These are phyloP conservation scores for Osmerus eperlanus DNA, from an alignment of 2,113 vertebrate genomes.

Conservation along the genomic window DNA sequence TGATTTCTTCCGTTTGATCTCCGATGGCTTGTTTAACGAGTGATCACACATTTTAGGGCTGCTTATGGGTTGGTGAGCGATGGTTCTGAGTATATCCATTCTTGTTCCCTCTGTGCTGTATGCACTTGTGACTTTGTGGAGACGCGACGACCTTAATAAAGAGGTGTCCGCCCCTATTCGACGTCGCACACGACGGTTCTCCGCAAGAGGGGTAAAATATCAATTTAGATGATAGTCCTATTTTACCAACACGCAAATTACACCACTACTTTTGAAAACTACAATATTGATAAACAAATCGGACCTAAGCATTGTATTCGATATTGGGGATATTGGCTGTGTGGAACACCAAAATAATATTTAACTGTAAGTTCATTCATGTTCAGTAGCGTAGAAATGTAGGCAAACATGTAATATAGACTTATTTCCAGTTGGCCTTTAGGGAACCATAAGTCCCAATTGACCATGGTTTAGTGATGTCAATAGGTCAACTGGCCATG, in stretches of 20 bases:
- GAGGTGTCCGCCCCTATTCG: slow-evolving; percentile 9
- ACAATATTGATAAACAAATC: too few relatives aligned
- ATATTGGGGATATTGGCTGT: too few relatives aligned
- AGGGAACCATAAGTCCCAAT: too few relatives aligned
- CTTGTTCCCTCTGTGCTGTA: background rate
- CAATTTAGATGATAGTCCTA: background rate
- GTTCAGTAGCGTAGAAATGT: too few relatives aligned
- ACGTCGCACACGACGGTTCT: slow-evolving; percentile 1
- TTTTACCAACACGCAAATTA: background rate
- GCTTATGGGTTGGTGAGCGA: slow-evolving; percentile 71
- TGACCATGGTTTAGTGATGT: too few relatives aligned
- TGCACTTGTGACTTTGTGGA: too few relatives aligned
- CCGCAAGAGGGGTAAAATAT: background rate
- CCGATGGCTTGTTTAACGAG: slow-evolving; percentile 58
- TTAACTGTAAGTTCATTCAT: too few relatives aligned
- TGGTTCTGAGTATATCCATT: slow-evolving; percentile 80
- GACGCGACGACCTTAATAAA: slow-evolving; percentile 26
- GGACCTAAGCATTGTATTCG: too few relatives aligned
- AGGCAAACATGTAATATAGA: too few relatives aligned
- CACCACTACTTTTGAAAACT: background rate
- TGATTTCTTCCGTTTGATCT: slow-evolving; percentile 64
- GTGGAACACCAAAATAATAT: too few relatives aligned
- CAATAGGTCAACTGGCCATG: too few relatives aligned
- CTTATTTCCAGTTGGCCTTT: too few relatives aligned
- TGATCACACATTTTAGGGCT: slow-evolving; percentile 72